Base-by-base conservation (phyloP, 1,140 invertebrate genomes). In the Dufourea novaeangliae region DNA sequence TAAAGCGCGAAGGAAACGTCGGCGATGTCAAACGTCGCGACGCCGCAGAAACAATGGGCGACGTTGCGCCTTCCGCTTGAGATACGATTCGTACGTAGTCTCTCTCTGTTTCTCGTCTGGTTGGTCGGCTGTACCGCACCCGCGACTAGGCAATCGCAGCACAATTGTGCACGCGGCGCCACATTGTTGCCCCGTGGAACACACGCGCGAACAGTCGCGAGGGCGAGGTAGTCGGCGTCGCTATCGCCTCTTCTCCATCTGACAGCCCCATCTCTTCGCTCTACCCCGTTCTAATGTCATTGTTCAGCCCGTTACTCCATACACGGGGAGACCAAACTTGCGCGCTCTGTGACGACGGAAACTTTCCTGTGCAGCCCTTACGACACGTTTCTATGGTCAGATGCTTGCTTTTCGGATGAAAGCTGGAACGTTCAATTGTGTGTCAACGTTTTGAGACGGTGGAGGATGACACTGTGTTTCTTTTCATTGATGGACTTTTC, bases 1-100 rank as follows among this genome's bases (percentile, higher is more conserved):
- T 88, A 87, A 89, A 90, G 85, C 80, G 86, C 82, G 87, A 90
- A 92, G 91, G 90, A 92, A 92, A 91, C 88, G 87, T 91, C 89
- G 86, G 75, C 85, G 87, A 90, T 90, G 90, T 91, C 90, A 90
- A 89, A 88, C 87, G 85, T 85, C 84, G 82, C 46, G 57, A 57
- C 81, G 79, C 39, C 44, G 46, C 76, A 66, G 85, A 89, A 90
- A 91, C 90, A 91, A 91, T 90, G 86, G 87, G 62, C 82, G 84
- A 79, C 84, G 66, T 78, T 73, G 87, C 76, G 83, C 85, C 85
- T 90, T 91, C 90, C 90, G 90, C 89, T 91, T 66, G 85, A 89
- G 90, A 91, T 91, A 91, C 82, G 88, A 91, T 91, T 86, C 80
- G 78, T 70, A n/a, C 69, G 69, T 76, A 52, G 67, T 80, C n/a